phyloP scores from a whole-genome alignment of 1,140 invertebrate genomes.

The Macrostomum lignano region DNA sequence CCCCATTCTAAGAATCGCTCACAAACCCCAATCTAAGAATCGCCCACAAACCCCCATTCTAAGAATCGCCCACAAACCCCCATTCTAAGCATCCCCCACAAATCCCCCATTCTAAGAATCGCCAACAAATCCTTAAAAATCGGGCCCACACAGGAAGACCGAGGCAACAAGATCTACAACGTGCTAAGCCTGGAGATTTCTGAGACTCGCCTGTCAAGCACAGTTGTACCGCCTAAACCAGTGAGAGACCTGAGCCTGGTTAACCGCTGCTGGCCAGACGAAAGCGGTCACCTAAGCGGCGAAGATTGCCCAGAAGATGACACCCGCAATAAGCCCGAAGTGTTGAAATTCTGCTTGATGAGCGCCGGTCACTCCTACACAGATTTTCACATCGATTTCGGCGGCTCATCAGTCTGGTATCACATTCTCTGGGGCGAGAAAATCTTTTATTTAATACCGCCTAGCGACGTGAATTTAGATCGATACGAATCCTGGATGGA shows the following conservation, averaged over 20 bases:
- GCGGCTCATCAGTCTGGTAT: conserved; percentile 76
- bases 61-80: no score
- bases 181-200: conserved; percentile 62
- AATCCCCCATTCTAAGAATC: no score
- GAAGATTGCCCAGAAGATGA: conserved; percentile 26
- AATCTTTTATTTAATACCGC: conserved; percentile 56
- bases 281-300: conserved; percentile 10
- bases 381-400: conserved; percentile 79
- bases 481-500: conserved; percentile 57
- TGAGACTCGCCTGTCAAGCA: no score
- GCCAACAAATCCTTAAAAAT: no score
- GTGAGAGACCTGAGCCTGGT: conserved; percentile 54
- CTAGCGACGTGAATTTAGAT: conserved; percentile 45
- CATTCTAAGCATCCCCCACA: no score
- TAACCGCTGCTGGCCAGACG: conserved; percentile 17
- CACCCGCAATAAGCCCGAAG: conserved; percentile 36
- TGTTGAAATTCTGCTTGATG: conserved; percentile 70
- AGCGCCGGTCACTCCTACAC: conserved; percentile 57
- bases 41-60: no score
- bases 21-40: no score
- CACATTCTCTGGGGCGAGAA: conserved; percentile 52
- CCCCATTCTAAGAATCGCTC: no score
- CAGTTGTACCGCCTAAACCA: conserved; percentile 44
- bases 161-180: conserved; percentile 48
- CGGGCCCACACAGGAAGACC: no score